Base-by-base conservation (phyloP, 2,113 vertebrate genomes). In the Oncorhynchus gorbuscha region DNA sequence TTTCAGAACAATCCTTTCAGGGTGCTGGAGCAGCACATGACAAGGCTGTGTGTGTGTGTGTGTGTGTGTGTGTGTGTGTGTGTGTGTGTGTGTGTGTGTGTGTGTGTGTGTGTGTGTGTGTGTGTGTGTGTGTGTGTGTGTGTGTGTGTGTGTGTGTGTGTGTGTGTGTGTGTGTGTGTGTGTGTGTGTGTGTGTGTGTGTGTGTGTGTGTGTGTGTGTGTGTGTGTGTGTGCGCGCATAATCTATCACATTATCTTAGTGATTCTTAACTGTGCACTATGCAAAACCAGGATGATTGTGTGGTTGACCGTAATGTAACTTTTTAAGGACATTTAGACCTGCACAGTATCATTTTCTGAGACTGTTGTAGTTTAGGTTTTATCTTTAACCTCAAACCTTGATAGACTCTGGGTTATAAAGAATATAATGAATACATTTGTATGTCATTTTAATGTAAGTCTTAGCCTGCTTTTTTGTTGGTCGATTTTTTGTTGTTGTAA, bases 321-420 rank as follows among this genome's bases (percentile, higher is more conserved):
- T 74, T 49, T 48, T n/a, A n/a, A 20, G 22, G 70, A 39, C 61
- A 66, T 16, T 1, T 49, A 64, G 20, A 74, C 72, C 87, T 87
- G 84, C 79, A 85, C 79, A 81, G 32, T 79, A 89, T 74, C 82
- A 87, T 83, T 86, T 86, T 84, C 30, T 76, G 80, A 4, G 70
- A 79, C 58, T 35, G 68, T 66, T 55, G 18, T 58, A 72, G 28
- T 45, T 32, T 69, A 35, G 49, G 6, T 32, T 55, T 55, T 14
- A 16, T 69, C 22, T 61, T 5, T 6, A 18, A 59, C 45, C 45
- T 67, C 51, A 64, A 16, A 26, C 59, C 12, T 35, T 32, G 13
- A 18, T 65, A 45, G 51, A 48, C n/a, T 12, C 20, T 49, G 7
- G 22, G 14, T 55, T n/a, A 68, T 58, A 18, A 51, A 18, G 69